Base-by-base conservation (phyloP, 2,888 invertebrate species). In the Catonia carolina region DNA sequence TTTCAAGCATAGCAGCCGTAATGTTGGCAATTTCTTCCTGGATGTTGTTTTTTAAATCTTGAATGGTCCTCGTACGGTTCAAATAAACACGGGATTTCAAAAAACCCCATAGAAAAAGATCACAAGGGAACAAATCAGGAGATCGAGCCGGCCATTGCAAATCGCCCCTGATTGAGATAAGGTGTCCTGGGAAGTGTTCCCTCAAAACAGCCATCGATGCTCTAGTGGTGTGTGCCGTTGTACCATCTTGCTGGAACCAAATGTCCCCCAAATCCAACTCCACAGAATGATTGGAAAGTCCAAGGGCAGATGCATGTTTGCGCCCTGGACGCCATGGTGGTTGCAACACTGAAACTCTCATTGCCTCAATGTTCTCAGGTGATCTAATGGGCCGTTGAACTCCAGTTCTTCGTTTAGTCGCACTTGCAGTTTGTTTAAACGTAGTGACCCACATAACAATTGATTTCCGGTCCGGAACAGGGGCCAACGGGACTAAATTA, bases 101-200 rank as follows among this genome's bases (percentile, higher is more conserved):
- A 39, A 39, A 39, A n/a, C 41, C 41, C 41, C 41, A 39, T n/a
- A 39, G n/a, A 39, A 39, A 39, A 39, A 39, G n/a, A n/a, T n/a
- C 33, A 33, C 33, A 33, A 33, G 33, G 33, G 33, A 10, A 33
- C 33, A 33, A 33, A 33, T 33, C 33, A 10, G 33, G 33, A 33
- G 33, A 33, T 33, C 33, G 33, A 10, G 33, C 33, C 33, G 33
- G 33, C 33, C 33, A 33, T 10, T 33, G 33, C 33, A 33, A 33
- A 33, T 33, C 33, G 33, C 33, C 33, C 33, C 33, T 33, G 33
- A 33, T 33, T 33, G 33, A 33, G 33, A 33, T 33, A 10, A 33
- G 33, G 10, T 10, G 33, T 33, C 10, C 33, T 33, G 33, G 33
- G 33, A 33, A 33, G 33, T 8, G 10, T n/a, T n/a, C n/a, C n/a